Evolutionary conservation across 2,797 vertebrate genomes (phyloP), one percentile per base, ranked within the genome.

Genomic region (Buceros bicornis): DNA sequence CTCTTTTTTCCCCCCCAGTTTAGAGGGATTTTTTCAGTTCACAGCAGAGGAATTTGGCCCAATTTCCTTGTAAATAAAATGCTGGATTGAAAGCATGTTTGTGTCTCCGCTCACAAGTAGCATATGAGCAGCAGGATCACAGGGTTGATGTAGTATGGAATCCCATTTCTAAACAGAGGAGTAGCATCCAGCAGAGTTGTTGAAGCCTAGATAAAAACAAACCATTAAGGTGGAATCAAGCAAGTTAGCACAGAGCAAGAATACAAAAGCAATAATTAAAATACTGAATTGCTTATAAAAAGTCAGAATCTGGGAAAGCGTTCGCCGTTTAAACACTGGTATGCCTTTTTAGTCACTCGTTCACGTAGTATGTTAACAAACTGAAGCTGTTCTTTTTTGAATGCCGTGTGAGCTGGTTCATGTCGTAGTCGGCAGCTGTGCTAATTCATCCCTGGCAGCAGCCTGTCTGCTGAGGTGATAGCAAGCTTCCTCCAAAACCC

Each of bases 111-210:
- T 89, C 87, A 65, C 79, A 92, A 96, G 95, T 86, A 94, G 91
- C 94, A 69, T 72, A 91, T 6, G 76, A 94, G 89, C 87, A 87
- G 89, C 91, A 45, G 69, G 95, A 96, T 93, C 89, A 85, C 53
- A 87, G 87, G 65, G 48, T 6, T 93, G 87, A 82, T 86, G 79
- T 51, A 83, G 81, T 24, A 95, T 87, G 91, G 92, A 95, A 94
- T 96, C 82, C 82, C 79, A 87, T 96, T 95, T 96, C 87, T 69
- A 96, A 97, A 92, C 90, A 97, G 69, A 91, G 78, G 40, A 92
- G 47, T 37, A 84, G 90, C 77, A 90, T 89, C 94, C 96, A 95
- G 88, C 95, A 82, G 95, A 69, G 90, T 31, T 90, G 88, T 37
- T 66, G 70, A 89, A 96, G 86, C 35, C 43, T 29, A 62, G 80